Conservation (phyloP, 1,140 invertebrate genomes). For the Periplaneta americana region DNA sequence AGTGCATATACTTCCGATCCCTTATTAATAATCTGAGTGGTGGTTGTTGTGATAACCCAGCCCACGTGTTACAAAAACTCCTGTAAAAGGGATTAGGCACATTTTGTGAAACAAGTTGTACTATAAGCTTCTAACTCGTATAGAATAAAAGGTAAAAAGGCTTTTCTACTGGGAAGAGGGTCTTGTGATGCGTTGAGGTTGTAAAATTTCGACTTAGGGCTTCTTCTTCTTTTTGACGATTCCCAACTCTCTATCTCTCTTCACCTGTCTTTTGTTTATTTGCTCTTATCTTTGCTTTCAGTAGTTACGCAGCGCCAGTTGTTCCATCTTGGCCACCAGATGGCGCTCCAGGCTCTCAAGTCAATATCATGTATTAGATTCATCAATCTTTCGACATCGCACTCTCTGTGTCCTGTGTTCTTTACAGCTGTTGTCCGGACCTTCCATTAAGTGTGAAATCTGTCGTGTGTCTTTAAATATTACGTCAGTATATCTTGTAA, state of each 20-base stretch:
- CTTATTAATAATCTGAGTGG: too few species aligned
- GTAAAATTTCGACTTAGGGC: neutral
- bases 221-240: neutral
- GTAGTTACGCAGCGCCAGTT: neutral
- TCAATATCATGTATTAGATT: neutral
- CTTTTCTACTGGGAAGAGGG: neutral
- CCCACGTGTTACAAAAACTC: too few species aligned
- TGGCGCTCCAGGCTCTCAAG: neutral
- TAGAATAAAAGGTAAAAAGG: neutral
- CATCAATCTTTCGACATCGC: neutral
- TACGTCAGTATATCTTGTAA: too few species aligned
- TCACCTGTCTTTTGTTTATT: neutral
- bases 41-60: too few species aligned
- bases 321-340: neutral
- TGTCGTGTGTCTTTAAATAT: too few species aligned
- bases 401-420: neutral
- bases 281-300: neutral
- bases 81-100: neutral
- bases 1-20: too few species aligned
- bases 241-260: neutral
- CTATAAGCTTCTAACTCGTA: neutral
- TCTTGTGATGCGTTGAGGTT: neutral
- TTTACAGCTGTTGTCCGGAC: neutral
- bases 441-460: too few species aligned
- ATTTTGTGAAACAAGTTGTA: neutral